phyloP scores from a whole-genome alignment of 1,140 invertebrate genomes.

The Babylonia areolata region DNA sequence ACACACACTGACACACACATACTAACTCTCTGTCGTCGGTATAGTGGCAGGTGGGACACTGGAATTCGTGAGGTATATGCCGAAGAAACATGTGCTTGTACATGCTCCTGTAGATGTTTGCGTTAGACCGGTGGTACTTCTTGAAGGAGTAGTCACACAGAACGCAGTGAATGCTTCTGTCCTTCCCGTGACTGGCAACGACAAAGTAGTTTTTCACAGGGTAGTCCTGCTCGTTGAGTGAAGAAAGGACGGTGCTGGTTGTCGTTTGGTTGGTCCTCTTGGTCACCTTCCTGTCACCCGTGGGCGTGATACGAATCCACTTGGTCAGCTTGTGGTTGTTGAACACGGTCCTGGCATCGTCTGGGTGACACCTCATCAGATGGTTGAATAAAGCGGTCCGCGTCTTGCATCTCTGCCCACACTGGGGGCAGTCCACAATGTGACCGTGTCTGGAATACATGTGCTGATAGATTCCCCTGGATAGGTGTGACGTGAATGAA shows the following conservation, averaged over 20 bases:
- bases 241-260: neutral
- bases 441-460: neutral
- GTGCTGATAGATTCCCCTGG: slow-evolving; percentile 13
- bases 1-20: neutral
- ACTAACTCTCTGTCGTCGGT: neutral
- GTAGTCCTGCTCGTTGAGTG: neutral
- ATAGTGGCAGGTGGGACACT: neutral
- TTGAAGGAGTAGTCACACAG: slow-evolving; percentile 15
- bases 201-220: slow-evolving; percentile 1
- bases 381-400: neutral
- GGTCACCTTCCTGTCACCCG: neutral
- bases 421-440: neutral
- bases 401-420: neutral
- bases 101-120: neutral
- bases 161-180: neutral
- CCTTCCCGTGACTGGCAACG: neutral
- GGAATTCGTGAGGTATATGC: neutral
- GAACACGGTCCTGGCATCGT: neutral
- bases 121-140: neutral
- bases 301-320: slow-evolving; percentile 2
- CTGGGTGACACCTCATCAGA: neutral
- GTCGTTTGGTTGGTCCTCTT: neutral
- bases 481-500: neutral
- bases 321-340: neutral
- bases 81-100: slow-evolving; percentile 15